These are phyloP conservation scores for Orientallactaga sibirica DNA, from an alignment of 2,797 vertebrate genomes.

Conservation along the genomic window DNA sequence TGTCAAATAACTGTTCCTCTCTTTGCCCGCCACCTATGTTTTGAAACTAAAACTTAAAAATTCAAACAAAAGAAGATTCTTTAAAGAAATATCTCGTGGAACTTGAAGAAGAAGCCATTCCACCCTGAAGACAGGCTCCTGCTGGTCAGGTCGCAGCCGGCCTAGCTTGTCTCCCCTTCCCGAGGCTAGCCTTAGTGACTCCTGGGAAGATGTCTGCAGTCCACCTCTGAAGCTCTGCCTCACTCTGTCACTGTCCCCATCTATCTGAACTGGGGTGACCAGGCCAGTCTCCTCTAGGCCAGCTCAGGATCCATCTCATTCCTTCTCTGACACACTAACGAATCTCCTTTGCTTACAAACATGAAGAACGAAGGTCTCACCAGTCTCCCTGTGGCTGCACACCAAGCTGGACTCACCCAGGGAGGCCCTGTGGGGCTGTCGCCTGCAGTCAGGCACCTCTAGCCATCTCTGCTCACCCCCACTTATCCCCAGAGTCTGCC, in stretches of 20 bases:
- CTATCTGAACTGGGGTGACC: not conserved
- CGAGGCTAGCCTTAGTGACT: no score
- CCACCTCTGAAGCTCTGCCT: not conserved
- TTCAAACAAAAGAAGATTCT: not conserved
- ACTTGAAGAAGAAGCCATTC: not conserved
- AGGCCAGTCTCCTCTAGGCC: accelerated
- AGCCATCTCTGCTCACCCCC: not conserved
- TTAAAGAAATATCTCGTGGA: not conserved
- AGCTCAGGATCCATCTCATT: not conserved
- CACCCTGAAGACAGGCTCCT: not conserved
- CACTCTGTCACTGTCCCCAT: accelerated
- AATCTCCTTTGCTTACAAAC: not conserved
- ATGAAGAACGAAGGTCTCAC: not conserved
- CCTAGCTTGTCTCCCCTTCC: accelerated
- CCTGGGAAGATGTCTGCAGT: not conserved
- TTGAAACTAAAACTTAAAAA: constrained; percentile 22
- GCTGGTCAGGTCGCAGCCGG: not conserved
- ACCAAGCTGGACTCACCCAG: accelerated
- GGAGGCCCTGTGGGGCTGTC: not conserved
- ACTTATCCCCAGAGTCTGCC: accelerated
- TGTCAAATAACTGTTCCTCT: constrained; percentile 1
- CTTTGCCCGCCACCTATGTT: accelerated
- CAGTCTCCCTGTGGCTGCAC: accelerated
- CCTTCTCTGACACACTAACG: not conserved
- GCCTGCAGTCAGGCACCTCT: not conserved